Base-by-base conservation (phyloP, 2,888 invertebrate species). In the Trisateles emortualis region DNA sequence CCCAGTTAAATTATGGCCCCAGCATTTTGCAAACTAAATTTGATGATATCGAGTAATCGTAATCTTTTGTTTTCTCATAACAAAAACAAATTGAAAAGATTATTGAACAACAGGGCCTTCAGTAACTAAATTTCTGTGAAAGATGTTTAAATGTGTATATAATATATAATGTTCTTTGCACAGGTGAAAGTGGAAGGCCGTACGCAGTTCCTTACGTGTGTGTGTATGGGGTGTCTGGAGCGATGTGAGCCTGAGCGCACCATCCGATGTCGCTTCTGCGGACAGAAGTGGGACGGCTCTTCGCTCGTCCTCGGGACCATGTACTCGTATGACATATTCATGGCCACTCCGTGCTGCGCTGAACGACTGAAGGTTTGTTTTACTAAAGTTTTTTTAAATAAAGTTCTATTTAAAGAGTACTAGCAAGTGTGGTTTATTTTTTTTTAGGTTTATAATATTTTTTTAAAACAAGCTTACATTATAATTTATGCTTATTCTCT, bases 291-390 rank as follows among this genome's bases (percentile, higher is more conserved):
- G 98, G 97, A 98, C 82, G 99, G 99, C 19, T 96, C 97, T 17
- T 97, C 98, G 45, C 94, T 99, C 60, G 97, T 99, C 52, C 94
- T 99, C 53, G 99, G 99, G 67, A 98, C 99, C 64, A 98, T 99
- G 98, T 99, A 99, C 93, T 97, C 98, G 57, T 99, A 98, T 83
- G 99, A 99, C 90, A 98, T 99, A 74, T 99, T 99, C 87, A 99
- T 99, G 84, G 98, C 99, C 59, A 97, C 97, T 92, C 98, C 98
- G 13, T 99, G 99, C 90, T 99, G 99, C 93, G 95, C 96, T 81
- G 98, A 98, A 81, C 95, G 99, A 74, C 94, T 98, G 75, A 97
- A 97, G 95, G 98, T 98, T n/a, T 6, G 17, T 45, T 47, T 10
- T 44, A 24, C n/a, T n/a, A n/a, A n/a, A n/a, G n/a, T n/a, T n/a